Percentiles rank a stretch among this genome's conserved stretches.
These are phyloP conservation scores for Thunnus thynnus DNA, from an alignment of 2,113 vertebrate genomes.

Conservation along the genomic window DNA sequence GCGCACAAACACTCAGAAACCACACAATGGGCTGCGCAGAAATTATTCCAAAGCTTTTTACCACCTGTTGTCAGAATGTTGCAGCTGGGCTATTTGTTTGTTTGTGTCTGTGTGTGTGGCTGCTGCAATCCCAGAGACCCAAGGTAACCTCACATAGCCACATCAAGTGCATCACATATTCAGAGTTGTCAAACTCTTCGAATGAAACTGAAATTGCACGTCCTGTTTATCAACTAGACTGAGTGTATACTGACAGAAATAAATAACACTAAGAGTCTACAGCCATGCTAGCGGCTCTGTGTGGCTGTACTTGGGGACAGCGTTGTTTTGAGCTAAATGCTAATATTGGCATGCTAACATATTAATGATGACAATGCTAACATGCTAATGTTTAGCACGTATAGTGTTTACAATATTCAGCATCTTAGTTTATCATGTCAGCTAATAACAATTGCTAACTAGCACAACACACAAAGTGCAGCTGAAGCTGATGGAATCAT, in stretches of 20 bases:
- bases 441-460: too few species aligned
- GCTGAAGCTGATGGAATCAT: too few species aligned
- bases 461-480: too few species aligned
- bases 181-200: neutral
- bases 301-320: too few species aligned
- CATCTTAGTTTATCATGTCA: too few species aligned
- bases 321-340: too few species aligned
- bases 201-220: neutral
- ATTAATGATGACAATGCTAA: too few species aligned
- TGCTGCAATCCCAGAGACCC: slow-evolving; percentile 1
- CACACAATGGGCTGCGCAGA: slow-evolving; percentile 17
- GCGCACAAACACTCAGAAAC: slow-evolving; percentile 5
- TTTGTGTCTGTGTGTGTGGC: slow-evolving; percentile 36
- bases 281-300: too few species aligned
- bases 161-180: neutral
- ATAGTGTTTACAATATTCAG: too few species aligned
- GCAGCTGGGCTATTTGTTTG: slow-evolving; percentile 47
- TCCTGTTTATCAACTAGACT: neutral
- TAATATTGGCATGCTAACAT: too few species aligned
- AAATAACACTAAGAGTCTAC: too few species aligned
- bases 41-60: slow-evolving; percentile 53
- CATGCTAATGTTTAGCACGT: too few species aligned
- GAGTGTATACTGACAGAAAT: neutral
- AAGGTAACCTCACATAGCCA: neutral
- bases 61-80: slow-evolving; percentile 73